Evolutionary conservation across 1,140 invertebrate genomes (phyloP).

Genomic region (Nymphalis io): DNA sequence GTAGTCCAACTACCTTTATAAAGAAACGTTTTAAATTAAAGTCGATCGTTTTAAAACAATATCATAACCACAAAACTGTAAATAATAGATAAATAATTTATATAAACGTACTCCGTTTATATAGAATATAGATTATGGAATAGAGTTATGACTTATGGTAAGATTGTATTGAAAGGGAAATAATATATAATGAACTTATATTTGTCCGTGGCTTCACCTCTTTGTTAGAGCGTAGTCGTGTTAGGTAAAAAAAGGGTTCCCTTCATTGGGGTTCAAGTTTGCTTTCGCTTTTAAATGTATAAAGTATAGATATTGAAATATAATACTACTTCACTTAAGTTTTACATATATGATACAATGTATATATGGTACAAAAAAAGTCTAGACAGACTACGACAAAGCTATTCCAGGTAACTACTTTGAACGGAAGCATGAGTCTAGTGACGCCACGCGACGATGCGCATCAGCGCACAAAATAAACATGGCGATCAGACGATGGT

Average conservation of each 20-base stretch:
- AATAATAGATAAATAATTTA: neutral
- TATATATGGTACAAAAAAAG: too few species aligned
- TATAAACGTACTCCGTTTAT: too few species aligned
- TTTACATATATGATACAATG: neutral
- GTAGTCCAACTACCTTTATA: neutral
- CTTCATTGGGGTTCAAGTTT: too few species aligned
- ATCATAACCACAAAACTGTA: neutral
- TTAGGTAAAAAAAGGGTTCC: too few species aligned
- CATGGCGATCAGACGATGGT: slow-evolving; percentile 23
- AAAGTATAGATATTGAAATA: neutral
- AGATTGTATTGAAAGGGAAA: too few species aligned
- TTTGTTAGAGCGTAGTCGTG: too few species aligned
- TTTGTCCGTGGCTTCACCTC: too few species aligned
- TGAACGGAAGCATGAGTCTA: slow-evolving; percentile 23
- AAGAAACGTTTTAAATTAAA: too few species aligned
- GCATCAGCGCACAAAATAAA: slow-evolving; percentile 42
- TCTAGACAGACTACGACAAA: neutral
- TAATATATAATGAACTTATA: neutral
- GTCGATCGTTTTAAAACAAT: neutral
- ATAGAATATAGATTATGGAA: too few species aligned
- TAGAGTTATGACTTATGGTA: too few species aligned
- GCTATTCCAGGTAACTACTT: neutral
- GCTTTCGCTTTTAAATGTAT: too few species aligned
- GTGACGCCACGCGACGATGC: slow-evolving; percentile 47
- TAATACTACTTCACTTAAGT: neutral